Conservation (phyloP, 2,797 vertebrate species). For the Microctenopoma steveboyesi region DNA sequence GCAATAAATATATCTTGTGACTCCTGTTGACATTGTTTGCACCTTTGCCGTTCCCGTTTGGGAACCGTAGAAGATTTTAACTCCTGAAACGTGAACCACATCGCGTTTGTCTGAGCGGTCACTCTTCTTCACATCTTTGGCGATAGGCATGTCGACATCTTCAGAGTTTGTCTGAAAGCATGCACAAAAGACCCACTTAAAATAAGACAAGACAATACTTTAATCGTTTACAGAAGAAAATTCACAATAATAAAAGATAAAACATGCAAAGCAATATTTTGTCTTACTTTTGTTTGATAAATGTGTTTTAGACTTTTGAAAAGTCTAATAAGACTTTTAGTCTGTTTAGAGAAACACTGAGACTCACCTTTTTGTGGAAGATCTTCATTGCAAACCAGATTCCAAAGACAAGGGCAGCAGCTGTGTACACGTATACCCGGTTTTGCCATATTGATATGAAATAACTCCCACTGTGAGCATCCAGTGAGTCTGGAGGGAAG, state of each 20-base stretch:
- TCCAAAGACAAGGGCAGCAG: slow-evolving; percentile 83
- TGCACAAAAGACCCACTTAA: neutral
- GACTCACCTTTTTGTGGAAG: slow-evolving; percentile 76
- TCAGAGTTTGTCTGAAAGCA: slow-evolving; percentile 56
- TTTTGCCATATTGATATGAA: slow-evolving; percentile 86
- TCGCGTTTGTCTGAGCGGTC: slow-evolving; percentile 46
- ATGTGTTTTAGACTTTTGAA: no score
- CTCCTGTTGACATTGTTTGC: no score
- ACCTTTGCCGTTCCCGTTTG: slow-evolving; percentile 95
- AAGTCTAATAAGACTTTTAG: neutral
- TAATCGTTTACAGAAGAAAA: no score
- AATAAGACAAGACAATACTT: no score
- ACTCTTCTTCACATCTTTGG: slow-evolving; percentile 51
- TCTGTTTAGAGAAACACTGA: neutral
- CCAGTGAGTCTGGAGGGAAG: slow-evolving; percentile 52
- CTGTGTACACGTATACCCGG: slow-evolving; percentile 88
- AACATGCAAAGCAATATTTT: no score
- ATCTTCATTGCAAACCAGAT: slow-evolving; percentile 87
- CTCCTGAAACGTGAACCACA: slow-evolving; percentile 79
- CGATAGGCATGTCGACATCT: neutral
- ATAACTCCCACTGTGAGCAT: slow-evolving; percentile 68
- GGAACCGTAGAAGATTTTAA: slow-evolving; percentile 93
- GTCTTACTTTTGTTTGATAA: no score
- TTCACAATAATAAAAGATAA: no score
- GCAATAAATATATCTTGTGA: no score